Conservation (phyloP, 1,140 invertebrate genomes). For the Teleogryllus occipitalis region DNA sequence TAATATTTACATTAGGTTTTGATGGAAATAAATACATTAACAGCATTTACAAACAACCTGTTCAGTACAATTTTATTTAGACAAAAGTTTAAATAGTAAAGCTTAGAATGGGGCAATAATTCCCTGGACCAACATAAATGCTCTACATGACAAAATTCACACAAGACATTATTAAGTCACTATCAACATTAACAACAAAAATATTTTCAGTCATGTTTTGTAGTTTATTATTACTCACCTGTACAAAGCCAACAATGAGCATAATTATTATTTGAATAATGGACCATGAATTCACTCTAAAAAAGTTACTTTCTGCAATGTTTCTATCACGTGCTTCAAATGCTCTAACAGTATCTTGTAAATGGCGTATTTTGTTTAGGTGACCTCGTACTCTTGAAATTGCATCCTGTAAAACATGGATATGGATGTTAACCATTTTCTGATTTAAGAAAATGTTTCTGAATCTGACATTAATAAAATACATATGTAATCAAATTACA, state of each 20-base stretch:
- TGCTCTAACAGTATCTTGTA: conserved; percentile 64
- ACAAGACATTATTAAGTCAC: no score
- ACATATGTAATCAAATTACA: no score
- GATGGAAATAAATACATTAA: no score
- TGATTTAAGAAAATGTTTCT: background rate
- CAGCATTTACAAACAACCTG: no score
- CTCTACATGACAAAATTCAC: no score
- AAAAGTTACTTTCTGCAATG: conserved; percentile 65
- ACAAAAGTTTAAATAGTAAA: no score
- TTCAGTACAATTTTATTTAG: no score
- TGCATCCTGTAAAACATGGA: conserved; percentile 6
- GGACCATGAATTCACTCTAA: conserved; percentile 64
- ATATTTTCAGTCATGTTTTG: no score
- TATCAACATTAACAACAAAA: no score
- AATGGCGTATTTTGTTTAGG: conserved; percentile 52
- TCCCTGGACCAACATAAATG: no score
- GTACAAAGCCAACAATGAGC: conserved; percentile 56
- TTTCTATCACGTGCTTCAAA: conserved; percentile 70
- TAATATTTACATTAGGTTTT: no score
- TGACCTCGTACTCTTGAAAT: conserved; percentile 40
- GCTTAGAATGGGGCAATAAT: no score
- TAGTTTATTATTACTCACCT: conserved; percentile 34
- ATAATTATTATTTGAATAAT: conserved; percentile 59
- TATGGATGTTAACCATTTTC: background rate
- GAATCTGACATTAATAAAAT: background rate